Percentiles rank a stretch among this genome's conserved stretches.
Evolutionary conservation across 2,888 invertebrate species (phyloP).

Genomic region (Oscheius sp.): DNA sequence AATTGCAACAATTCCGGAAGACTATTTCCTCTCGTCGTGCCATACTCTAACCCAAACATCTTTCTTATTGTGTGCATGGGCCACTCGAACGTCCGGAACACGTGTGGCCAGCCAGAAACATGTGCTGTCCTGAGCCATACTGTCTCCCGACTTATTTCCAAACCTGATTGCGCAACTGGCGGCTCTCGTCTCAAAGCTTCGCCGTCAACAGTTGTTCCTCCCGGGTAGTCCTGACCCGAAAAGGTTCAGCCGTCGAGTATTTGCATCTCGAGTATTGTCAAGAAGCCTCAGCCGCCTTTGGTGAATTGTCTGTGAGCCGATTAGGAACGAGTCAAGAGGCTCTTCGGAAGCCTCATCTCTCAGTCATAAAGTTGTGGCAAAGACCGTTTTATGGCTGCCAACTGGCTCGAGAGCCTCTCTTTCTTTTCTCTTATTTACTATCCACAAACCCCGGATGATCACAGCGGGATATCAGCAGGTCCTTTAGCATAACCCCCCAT

Average conservation of each 20-base stretch:
- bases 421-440: background rate
- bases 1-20: slow-evolving; percentile 1
- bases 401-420: background rate
- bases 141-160: background rate
- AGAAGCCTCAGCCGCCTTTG: slow-evolving; percentile 16
- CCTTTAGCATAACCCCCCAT: slow-evolving; percentile 5
- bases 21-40: background rate
- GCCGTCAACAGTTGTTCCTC: slow-evolving; percentile 7
- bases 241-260: slow-evolving; percentile 1
- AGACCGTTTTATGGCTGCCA: background rate
- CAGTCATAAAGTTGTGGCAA: slow-evolving; percentile 16
- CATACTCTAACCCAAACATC: background rate
- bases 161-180: slow-evolving; percentile 1
- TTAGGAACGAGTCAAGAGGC: slow-evolving; percentile 27
- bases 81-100: slow-evolving; percentile 23
- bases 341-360: slow-evolving; percentile 18
- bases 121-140: background rate
- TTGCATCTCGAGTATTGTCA: background rate
- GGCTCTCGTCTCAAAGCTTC: slow-evolving; percentile 4
- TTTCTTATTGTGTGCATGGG: slow-evolving; percentile 3
- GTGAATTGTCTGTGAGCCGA: slow-evolving; percentile 27
- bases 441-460: background rate
- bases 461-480: slow-evolving; percentile 11
- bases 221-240: slow-evolving; percentile 1
- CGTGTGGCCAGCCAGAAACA: slow-evolving; percentile 16